Evolutionary conservation across 2,113 vertebrate genomes (phyloP).

Genomic region (Alosa alosa): DNA sequence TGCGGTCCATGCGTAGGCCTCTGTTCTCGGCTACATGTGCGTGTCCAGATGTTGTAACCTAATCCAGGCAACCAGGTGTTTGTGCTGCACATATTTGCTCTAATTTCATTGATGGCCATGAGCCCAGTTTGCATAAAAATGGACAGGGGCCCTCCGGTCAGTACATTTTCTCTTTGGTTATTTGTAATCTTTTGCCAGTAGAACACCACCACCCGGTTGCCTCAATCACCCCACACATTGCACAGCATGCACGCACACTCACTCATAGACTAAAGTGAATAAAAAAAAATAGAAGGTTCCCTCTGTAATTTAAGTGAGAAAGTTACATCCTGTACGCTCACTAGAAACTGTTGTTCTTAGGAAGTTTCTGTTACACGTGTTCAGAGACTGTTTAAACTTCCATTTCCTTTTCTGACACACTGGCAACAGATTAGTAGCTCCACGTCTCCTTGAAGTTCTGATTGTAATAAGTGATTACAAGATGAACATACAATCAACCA

Average conservation of each 20-base stretch:
- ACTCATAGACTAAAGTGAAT: neutral
- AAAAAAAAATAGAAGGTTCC: neutral
- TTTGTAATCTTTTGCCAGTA: neutral
- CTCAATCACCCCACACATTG: neutral
- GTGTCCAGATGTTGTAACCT: conserved; percentile 6
- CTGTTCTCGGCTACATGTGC: neutral
- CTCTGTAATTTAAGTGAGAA: neutral
- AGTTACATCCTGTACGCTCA: neutral
- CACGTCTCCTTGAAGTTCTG: neutral
- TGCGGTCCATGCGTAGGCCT: neutral
- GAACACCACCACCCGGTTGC: neutral
- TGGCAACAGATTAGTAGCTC: conserved; percentile 2
- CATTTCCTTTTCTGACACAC: conserved; percentile 14
- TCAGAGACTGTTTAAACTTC: neutral
- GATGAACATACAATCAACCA: neutral
- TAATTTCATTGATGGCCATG: neutral
- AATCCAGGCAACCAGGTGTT: neutral
- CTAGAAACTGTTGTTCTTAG: neutral
- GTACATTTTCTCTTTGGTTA: neutral
- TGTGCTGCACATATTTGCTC: neutral
- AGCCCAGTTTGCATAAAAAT: neutral
- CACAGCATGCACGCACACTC: neutral
- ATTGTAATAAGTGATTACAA: neutral
- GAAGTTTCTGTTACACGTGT: neutral
- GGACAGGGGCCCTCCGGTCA: neutral